Base-by-base conservation (phyloP, 2,113 vertebrate species). In the Campylomormyrus tamandua region DNA sequence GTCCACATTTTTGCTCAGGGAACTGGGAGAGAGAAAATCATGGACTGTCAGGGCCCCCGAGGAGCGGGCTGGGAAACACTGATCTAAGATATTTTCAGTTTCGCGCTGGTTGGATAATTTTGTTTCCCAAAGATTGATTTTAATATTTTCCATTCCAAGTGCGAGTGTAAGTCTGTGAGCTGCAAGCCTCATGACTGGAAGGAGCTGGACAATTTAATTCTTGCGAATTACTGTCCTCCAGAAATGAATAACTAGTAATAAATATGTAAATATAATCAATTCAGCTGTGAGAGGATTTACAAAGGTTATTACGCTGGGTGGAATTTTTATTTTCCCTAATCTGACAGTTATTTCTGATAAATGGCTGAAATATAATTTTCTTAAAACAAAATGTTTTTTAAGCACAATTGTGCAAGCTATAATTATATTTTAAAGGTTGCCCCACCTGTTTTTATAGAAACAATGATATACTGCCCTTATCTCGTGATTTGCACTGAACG, bases 231-330 rank as follows among this genome's bases (percentile, higher is more conserved):
- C 83, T 90, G 83, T 85, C 83, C 83, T 90, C 83, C 83, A 66
- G 88, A 74, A 83, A 74, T 48, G 66, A 88, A 88, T 88, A 88
- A 48, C 83, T 42, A 31, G 70, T 70, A 53, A 85, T 89, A 89
- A 89, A 89, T 84, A 89, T 89, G 89, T 89, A 90, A 90, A 90
- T 90, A 90, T 87, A 87, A 66, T 90, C 89, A 90, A 70, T 93
- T 89, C 42, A 74, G 48, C 88, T 83, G 92, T 90, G 88, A 92
- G 89, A 93, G 93, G 90, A 91, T 66, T 84, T 91, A 92, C 90
- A 92, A 90, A 58, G 90, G 88, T 92, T 89, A 92, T 91, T 91
- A 50, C 80, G 92, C 90, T 89, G 94, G 90, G 17, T 19, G n/a
- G 74, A 39, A n/a, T 49, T n/a, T 83, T 39, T 39, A 31, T 31